phyloP scores from a whole-genome alignment of 2,888 invertebrate species.

The Dryocosmus kuriphilus region DNA sequence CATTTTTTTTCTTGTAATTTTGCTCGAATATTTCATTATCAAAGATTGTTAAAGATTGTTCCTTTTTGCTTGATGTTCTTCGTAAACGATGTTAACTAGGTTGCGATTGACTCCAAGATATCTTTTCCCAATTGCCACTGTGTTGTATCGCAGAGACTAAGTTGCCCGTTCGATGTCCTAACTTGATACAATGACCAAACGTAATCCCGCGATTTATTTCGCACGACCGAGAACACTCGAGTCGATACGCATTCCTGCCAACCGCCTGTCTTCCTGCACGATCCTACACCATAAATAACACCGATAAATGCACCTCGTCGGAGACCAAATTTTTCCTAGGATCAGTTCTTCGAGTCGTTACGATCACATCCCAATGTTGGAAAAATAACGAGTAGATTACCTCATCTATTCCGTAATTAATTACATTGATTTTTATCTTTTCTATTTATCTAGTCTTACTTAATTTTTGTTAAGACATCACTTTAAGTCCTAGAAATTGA shows the following conservation, averaged over 20 bases:
- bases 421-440: not conserved
- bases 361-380: not conserved
- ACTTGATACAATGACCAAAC: slow-evolving; percentile 52
- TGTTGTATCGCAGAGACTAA: slow-evolving; percentile 19
- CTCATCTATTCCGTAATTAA: not conserved
- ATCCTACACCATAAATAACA: slow-evolving; percentile 49
- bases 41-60: too few relatives aligned
- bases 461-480: not conserved
- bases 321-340: slow-evolving; percentile 1
- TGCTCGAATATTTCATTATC: too few relatives aligned
- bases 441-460: not conserved
- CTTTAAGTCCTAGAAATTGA: too few relatives aligned
- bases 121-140: not conserved
- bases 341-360: not conserved
- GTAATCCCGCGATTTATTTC: slow-evolving; percentile 62
- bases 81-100: not conserved
- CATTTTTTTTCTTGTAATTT: too few relatives aligned
- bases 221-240: slow-evolving; percentile 57
- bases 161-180: slow-evolving; percentile 42
- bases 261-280: not conserved
- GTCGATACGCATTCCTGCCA: slow-evolving; percentile 45
- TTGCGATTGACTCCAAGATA: not conserved
- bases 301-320: slow-evolving; percentile 50
- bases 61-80: not conserved
- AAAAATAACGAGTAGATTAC: not conserved